Evolutionary conservation across 2,888 invertebrate species (phyloP).

Genomic region (Ochropleura plecta): DNA sequence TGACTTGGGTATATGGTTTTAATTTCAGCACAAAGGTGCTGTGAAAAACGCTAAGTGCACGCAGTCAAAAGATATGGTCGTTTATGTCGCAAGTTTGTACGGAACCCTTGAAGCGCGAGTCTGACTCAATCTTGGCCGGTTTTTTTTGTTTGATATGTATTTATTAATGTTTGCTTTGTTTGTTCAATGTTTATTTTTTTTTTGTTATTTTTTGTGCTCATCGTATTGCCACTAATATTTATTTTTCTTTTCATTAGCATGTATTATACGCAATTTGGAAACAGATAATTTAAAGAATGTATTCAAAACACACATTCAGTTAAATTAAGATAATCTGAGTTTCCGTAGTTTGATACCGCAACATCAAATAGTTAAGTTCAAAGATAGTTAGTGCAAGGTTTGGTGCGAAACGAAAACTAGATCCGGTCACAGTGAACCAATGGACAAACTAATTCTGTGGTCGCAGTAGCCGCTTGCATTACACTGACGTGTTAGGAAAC

Average conservation of each 20-base stretch:
- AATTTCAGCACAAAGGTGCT: too few species aligned
- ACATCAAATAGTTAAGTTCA: constrained; percentile 4
- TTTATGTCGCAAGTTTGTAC: too few species aligned
- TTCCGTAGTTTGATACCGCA: neutral
- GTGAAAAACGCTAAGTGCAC: too few species aligned
- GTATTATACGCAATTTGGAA: neutral
- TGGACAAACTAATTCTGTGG: constrained; percentile 53
- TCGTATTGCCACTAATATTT: too few species aligned
- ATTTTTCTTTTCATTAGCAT: neutral
- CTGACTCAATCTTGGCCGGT: too few species aligned
- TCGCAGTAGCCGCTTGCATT: constrained; percentile 49
- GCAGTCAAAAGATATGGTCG: too few species aligned
- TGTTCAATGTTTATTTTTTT: too few species aligned
- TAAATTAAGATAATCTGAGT: neutral
- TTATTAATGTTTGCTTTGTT: too few species aligned
- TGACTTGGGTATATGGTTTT: too few species aligned
- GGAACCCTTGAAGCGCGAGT: too few species aligned
- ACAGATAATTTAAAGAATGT: neutral
- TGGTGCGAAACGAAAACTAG: constrained; percentile 21
- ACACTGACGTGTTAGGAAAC: constrained; percentile 49
- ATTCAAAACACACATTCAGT: neutral
- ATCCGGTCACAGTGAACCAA: constrained; percentile 34
- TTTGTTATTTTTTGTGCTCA: too few species aligned
- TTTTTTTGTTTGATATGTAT: too few species aligned
- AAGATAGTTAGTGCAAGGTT: constrained; percentile 5